Evolutionary conservation across 2,888 invertebrate genomes (phyloP).

Genomic region (Polia nebulosa): DNA sequence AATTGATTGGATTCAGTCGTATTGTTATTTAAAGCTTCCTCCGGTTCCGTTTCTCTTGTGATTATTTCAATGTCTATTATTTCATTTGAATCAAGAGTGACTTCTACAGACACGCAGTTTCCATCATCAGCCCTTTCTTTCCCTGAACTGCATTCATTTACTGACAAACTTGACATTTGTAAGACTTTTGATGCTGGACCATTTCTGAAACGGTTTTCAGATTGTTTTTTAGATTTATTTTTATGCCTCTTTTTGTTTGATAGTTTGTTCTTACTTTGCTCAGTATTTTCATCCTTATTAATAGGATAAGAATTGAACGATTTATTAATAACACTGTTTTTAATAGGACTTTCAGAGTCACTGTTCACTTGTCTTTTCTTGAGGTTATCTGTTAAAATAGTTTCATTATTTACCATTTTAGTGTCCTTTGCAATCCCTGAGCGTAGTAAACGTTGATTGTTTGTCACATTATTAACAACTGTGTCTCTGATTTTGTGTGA

Average conservation of each 20-base stretch:
- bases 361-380: background rate
- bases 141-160: slow-evolving; percentile 27
- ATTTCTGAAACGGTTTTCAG: background rate
- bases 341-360: background rate
- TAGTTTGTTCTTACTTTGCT: background rate
- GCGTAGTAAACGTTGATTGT: background rate
- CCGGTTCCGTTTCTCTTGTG: background rate
- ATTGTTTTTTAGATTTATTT: slow-evolving; percentile 1
- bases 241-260: background rate
- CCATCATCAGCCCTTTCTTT: slow-evolving; percentile 42
- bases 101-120: slow-evolving; percentile 38
- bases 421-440: background rate
- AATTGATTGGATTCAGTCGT: background rate
- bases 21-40: background rate
- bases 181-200: accelerated
- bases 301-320: background rate
- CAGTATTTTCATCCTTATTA: background rate
- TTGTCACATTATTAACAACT: background rate
- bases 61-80: slow-evolving; percentile 14
- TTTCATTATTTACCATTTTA: background rate
- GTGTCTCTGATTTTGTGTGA: background rate
- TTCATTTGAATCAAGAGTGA: slow-evolving; percentile 29
- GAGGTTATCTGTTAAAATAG: background rate
- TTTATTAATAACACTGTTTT: background rate
- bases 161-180: background rate